These are phyloP conservation scores for Aramus guarauna DNA, from an alignment of 2,113 vertebrate genomes.

Conservation along the genomic window DNA sequence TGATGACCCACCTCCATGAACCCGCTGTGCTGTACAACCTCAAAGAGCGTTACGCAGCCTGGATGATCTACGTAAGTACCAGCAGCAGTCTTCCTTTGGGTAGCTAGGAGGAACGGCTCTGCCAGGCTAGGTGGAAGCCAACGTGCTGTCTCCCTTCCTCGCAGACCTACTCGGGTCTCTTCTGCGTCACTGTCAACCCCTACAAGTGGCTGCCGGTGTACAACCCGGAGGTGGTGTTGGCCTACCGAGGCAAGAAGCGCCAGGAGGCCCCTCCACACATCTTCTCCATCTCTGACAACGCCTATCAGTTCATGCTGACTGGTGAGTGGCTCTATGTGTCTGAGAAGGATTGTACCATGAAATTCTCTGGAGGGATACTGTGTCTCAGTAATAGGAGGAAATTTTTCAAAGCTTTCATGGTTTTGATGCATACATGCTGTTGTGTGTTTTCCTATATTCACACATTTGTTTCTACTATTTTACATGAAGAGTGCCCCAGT, in stretches of 20 bases:
- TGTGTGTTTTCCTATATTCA: neutral
- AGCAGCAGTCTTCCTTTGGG: neutral
- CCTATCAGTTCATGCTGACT: slow-evolving; percentile 21
- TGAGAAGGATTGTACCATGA: neutral
- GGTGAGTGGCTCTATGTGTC: neutral
- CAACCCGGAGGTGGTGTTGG: slow-evolving; percentile 68
- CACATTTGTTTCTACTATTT: neutral
- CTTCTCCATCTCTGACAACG: neutral
- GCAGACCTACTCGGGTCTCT: slow-evolving; percentile 32
- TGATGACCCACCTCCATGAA: slow-evolving; percentile 89
- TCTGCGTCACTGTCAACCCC: slow-evolving; percentile 31
- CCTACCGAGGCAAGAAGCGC: slow-evolving; percentile 76
- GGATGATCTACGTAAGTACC: slow-evolving; percentile 79
- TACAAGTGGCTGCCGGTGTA: slow-evolving; percentile 80
- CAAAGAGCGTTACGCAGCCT: slow-evolving; percentile 80
- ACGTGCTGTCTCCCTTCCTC: neutral
- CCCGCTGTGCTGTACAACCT: slow-evolving; percentile 80
- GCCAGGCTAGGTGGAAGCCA: neutral
- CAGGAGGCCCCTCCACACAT: slow-evolving; percentile 76
- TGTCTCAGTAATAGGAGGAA: neutral
- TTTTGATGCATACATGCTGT: neutral
- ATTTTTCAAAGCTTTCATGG: neutral
- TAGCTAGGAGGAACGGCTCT: neutral
- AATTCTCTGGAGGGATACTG: neutral
- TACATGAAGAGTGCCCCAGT: neutral